A percentile compares a stretch with the other conserved stretches of the same genome.
These are phyloP conservation scores for Resseliella maxima DNA, from an alignment of 2,888 invertebrate genomes.

Conservation along the genomic window DNA sequence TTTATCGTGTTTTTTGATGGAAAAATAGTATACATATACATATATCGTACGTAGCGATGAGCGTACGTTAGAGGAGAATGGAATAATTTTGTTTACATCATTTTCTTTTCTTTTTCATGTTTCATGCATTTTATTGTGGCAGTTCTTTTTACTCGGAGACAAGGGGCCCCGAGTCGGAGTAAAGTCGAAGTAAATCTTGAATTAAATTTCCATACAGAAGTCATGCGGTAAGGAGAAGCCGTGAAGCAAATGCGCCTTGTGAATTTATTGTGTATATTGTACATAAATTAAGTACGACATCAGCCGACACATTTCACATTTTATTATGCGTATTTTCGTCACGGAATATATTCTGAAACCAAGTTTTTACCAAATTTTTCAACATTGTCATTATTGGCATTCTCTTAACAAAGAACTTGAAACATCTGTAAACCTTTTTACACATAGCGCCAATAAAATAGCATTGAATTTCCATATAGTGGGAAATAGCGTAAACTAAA, in stretches of 20 bases:
- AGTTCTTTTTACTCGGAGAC: background rate
- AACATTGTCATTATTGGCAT: constrained; percentile 8
- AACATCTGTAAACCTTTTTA: too few species aligned
- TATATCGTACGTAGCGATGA: background rate
- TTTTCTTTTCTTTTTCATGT: too few species aligned
- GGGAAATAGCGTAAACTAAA: too few species aligned
- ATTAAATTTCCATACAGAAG: background rate
- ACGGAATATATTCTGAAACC: background rate
- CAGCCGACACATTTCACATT: constrained; percentile 24
- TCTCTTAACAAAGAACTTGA: background rate
- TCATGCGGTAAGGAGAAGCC: background rate
- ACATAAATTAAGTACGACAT: constrained; percentile 51
- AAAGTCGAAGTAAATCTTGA: background rate
- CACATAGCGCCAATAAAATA: too few species aligned
- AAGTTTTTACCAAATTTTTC: background rate
- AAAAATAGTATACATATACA: background rate
- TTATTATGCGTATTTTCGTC: constrained; percentile 33
- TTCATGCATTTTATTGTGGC: background rate
- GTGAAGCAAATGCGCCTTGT: background rate
- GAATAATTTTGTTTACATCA: too few species aligned
- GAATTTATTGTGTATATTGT: constrained; percentile 36
- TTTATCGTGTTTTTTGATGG: background rate
- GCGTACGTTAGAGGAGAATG: background rate
- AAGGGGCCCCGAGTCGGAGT: too few species aligned
- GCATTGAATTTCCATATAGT: too few species aligned